Evolutionary conservation across 1,140 invertebrate genomes (phyloP).

Genomic region (Aplysia californica): DNA sequence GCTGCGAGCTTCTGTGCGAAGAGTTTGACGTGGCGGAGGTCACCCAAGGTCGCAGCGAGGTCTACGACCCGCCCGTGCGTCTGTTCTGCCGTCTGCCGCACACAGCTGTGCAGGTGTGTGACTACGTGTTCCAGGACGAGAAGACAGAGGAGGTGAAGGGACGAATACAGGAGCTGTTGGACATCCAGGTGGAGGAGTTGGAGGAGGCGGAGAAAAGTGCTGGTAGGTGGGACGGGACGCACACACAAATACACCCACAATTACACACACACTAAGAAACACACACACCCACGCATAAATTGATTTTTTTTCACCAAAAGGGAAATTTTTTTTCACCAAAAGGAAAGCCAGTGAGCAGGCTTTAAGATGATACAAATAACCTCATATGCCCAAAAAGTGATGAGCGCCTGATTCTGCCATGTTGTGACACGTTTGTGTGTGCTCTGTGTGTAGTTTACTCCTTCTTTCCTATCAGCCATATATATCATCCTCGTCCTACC

Average conservation of each 20-base stretch:
- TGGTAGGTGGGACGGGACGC: background rate
- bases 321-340: background rate
- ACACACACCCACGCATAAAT: background rate
- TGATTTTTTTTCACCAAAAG: background rate
- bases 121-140: constrained; percentile 88
- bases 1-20: constrained; percentile 88
- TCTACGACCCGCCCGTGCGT: constrained; percentile 83
- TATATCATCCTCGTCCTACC: too few relatives aligned
- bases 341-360: background rate
- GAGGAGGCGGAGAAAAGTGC: constrained; percentile 24
- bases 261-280: too few relatives aligned
- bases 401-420: too few relatives aligned
- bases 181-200: constrained; percentile 71
- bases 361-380: background rate
- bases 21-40: constrained; percentile 79
- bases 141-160: constrained; percentile 78
- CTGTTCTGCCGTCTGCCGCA: constrained; percentile 77
- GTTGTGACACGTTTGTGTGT: too few relatives aligned
- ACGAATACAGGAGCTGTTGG: constrained; percentile 80
- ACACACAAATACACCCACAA: too few relatives aligned
- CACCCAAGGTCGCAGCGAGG: constrained; percentile 77
- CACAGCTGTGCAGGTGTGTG: constrained; percentile 75
- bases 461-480: too few relatives aligned
- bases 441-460: too few relatives aligned
- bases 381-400: too few relatives aligned